Percentiles rank a stretch among this genome's conserved stretches.
Conservation (phyloP, 2,113 vertebrate species). For the Percopsis transmontana region DNA sequence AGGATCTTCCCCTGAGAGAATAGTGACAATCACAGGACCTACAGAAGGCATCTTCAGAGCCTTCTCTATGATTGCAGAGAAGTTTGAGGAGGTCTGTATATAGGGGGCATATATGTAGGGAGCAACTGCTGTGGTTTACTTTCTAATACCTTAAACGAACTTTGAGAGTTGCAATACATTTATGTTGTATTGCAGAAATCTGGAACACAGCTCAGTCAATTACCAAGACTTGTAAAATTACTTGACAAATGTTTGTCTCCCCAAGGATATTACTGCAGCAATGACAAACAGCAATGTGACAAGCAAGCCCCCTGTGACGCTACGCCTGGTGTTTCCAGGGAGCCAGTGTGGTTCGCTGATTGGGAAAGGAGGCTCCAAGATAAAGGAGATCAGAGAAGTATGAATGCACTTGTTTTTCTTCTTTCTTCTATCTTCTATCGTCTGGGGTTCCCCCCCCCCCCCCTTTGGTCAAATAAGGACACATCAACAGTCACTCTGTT, state of each 20-base stretch:
- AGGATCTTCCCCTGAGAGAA: conserved; percentile 91
- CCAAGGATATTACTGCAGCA: conserved; percentile 87
- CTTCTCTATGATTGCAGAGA: conserved; percentile 93
- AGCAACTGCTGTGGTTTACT: neutral
- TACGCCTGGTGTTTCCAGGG: conserved; percentile 89
- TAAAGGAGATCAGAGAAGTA: conserved; percentile 96
- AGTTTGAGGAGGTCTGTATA: conserved; percentile 90
- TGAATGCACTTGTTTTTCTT: conserved; percentile 9
- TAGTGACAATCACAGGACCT: conserved; percentile 92
- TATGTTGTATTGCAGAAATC: neutral
- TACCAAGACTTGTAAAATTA: neutral
- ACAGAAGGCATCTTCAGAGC: conserved; percentile 93
- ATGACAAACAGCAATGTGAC: conserved; percentile 92
- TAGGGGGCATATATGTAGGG: conserved; percentile 8
- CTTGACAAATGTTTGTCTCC: conserved; percentile 37
- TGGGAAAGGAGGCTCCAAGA: conserved; percentile 95
- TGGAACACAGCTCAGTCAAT: too few relatives aligned
- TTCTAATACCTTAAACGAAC: neutral
- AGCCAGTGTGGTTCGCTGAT: conserved; percentile 94
- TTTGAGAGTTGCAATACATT: neutral
- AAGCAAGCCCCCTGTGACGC: conserved; percentile 90
- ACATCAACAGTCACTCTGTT: conserved; percentile 7
- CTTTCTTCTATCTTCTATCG: conserved; percentile 5
- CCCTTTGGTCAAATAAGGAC: conserved; percentile 22
- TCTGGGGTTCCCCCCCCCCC: conserved; percentile 14